These are phyloP conservation scores for Hemiscyllium ocellatum DNA, from an alignment of 2,113 vertebrate genomes.

Conservation along the genomic window DNA sequence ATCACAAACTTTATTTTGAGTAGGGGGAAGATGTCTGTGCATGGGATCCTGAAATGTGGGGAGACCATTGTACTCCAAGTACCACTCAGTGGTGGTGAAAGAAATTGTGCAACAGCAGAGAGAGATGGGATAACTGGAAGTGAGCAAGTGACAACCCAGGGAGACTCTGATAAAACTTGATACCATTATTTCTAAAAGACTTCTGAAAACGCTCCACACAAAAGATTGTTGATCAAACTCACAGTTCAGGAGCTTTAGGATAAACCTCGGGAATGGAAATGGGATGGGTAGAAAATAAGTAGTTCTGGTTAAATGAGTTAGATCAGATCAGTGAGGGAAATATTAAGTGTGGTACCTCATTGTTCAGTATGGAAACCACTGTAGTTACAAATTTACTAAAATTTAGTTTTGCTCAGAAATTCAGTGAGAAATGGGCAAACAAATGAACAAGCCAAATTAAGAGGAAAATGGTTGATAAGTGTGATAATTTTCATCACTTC, in stretches of 20 bases:
- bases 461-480: too few species aligned
- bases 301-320: neutral
- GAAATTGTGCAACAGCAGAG: too few species aligned
- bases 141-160: neutral
- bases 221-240: neutral
- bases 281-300: neutral
- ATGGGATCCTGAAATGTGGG: too few species aligned
- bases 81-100: too few species aligned
- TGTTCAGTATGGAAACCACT: neutral
- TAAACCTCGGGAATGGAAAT: neutral
- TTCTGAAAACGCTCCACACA: neutral
- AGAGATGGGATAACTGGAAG: neutral
- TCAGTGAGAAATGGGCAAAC: neutral
- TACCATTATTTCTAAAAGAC: neutral
- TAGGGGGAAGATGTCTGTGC: too few species aligned
- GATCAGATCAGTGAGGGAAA: neutral
- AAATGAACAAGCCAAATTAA: neutral
- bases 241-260: neutral
- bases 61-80: too few species aligned
- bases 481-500: too few species aligned
- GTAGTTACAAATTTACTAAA: neutral
- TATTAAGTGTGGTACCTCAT: neutral
- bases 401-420: too few species aligned
- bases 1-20: too few species aligned
- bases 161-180: neutral